phyloP scores from a whole-genome alignment of 2,888 invertebrate genomes.

The Brachynemurus nebulosus region DNA sequence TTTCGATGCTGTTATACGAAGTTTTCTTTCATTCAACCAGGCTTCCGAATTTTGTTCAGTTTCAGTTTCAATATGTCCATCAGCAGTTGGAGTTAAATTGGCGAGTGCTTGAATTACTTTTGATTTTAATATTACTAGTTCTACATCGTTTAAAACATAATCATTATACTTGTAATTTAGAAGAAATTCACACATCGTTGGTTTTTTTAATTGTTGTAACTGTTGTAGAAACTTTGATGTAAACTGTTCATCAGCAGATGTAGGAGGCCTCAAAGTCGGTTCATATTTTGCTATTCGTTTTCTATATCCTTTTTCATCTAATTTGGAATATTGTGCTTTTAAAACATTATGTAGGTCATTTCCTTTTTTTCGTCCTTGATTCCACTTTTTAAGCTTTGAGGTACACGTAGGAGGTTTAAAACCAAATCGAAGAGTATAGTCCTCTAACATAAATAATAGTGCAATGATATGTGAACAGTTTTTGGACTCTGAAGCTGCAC shows the following conservation, averaged over 20 bases:
- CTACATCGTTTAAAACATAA: conserved; percentile 9
- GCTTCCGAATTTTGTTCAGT: conserved; percentile 7
- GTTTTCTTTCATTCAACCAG: conserved; percentile 6
- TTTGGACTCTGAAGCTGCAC: conserved; percentile 10
- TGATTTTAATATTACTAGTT: neutral
- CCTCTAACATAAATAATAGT: conserved; percentile 10
- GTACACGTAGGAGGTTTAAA: no score
- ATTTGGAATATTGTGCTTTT: conserved; percentile 1
- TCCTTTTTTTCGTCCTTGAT: conserved; percentile 10
- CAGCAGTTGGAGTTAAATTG: conserved; percentile 1
- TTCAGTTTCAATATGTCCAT: conserved; percentile 5
- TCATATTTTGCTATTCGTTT: neutral
- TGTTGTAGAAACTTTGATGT: neutral
- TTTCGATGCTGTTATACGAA: conserved; percentile 10
- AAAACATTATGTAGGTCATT: conserved; percentile 10
- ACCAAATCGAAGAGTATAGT: conserved; percentile 10
- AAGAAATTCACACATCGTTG: no score
- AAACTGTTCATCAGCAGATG: neutral
- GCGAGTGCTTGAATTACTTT: neutral
- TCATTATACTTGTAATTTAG: conserved; percentile 8
- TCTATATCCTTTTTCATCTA: no score
- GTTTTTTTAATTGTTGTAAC: neutral
- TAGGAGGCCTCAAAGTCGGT: no score
- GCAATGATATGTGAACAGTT: conserved; percentile 12
- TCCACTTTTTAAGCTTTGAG: conserved; percentile 13